Evolutionary conservation across 2,888 invertebrate species (phyloP).

Genomic region (Pterostichus niger): DNA sequence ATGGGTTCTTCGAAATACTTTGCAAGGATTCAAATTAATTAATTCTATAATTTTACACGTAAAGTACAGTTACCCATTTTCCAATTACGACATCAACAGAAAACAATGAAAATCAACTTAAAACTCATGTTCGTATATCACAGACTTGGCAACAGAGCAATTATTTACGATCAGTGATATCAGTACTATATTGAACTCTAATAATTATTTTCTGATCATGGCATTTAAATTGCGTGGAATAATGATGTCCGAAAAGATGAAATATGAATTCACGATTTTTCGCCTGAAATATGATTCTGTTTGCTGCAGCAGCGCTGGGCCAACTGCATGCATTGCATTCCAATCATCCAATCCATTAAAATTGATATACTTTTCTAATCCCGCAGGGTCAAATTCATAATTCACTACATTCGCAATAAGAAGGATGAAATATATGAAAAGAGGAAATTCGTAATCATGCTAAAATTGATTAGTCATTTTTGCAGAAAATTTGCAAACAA

Average conservation of each 20-base stretch:
- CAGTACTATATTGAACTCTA: conserved; percentile 33
- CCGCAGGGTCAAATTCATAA: not conserved
- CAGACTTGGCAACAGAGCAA: not conserved
- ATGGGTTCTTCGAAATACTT: too few species aligned
- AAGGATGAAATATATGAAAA: too few species aligned
- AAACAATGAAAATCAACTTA: conserved; percentile 24
- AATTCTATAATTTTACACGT: too few species aligned
- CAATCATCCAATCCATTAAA: conserved; percentile 22
- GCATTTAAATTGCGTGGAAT: conserved; percentile 41
- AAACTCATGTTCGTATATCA: conserved; percentile 12
- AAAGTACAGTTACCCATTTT: conserved; percentile 5
- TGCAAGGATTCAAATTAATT: too few species aligned
- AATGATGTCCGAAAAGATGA: conserved; percentile 35
- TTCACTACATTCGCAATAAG: not conserved
- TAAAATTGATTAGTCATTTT: too few species aligned
- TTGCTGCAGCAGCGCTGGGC: not conserved
- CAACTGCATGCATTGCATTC: conserved; percentile 25
- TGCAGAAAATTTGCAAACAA: too few species aligned
- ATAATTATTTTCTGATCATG: conserved; percentile 36
- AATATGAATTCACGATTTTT: conserved; percentile 36
- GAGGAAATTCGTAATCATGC: too few species aligned
- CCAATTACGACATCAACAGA: not conserved
- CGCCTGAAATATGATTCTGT: conserved; percentile 26
- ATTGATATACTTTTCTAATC: conserved; percentile 29
- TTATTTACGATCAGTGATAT: conserved; percentile 35